Base-by-base conservation (phyloP, 2,113 vertebrate genomes). In the Neolamprologus cancellatus region DNA sequence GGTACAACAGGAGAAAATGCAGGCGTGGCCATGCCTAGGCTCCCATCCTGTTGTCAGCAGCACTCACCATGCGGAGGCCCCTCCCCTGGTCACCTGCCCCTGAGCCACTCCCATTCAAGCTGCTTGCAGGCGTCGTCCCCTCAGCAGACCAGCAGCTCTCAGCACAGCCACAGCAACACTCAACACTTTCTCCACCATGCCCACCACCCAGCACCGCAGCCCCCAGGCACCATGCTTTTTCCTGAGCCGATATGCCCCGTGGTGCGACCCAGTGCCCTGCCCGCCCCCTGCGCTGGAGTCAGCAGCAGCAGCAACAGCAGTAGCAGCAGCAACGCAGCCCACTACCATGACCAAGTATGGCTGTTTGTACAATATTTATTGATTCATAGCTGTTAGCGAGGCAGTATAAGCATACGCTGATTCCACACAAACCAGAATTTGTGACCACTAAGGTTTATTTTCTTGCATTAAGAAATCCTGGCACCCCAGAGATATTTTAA, bases 1-100 rank as follows among this genome's bases (percentile, higher is more conserved):
- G 96, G 93, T 48, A 90, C 96, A 1, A 87, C 94, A 57, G 96
- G 95, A 86, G 98, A 98, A 90, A 93, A 94, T 25, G 95, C 97
- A 4, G 97, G 98, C 86, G 95, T 97, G 0, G 97, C 98, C 76
- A 97, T 99, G 99, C 99, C 99, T 71, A 95, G 99, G 88, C 96
- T 99, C 46, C 99, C 99, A 3, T 98, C 99, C 0, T 99, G 99
- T 95, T 99, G 99, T 93, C 98, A 98, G 59, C 98, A 99, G 94
- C 99, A 99, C 94, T 99, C 99, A 7, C 98, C 99, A 0, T 99
- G 99, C 71, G 96, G 97, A 88, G 97, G 98, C 83, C 96, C 98
- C 23, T 96, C 98, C 28, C 97, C 98, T 82, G 96, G 93, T 90
- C 98, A 98, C 89, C 96, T 98, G 79, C 92, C 96, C 1, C 88